Evolutionary conservation across 2,113 vertebrate genomes (phyloP), one percentile per base, ranked within the genome.

Genomic region (Cyrtonyx montezumae): DNA sequence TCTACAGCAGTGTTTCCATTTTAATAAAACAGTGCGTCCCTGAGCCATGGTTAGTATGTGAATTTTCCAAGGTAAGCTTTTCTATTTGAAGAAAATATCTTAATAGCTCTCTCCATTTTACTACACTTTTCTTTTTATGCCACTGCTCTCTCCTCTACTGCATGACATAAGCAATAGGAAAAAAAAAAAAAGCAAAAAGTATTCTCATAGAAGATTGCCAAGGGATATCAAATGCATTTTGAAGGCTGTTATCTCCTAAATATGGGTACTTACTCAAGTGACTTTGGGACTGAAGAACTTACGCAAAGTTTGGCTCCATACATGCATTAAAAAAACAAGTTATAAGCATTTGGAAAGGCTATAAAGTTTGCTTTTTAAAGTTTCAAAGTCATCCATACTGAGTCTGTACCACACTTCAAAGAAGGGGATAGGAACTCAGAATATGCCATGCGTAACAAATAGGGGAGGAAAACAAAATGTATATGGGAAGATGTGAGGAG

Each of bases 31-130:
- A 16, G 26, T 20, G 13, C 30, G 69, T 81, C 80, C 69, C 40
- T 87, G 16, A 91, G 43, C 32, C 73, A 74, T 65, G 69, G 87
- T 92, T 65, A 92, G n/a, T 2, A 71, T 12, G 17, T 4, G 32
- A 59, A 83, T 92, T 93, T 95, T 87, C 75, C 78, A 87, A 81
- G 22, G 49, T 34, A 93, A 91, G 81, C 16, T 80, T 88, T 67
- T 71, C 43, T 59, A 9, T 73, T 81, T 66, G 65, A 87, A 83
- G 11, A 63, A 12, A 88, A 81, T 46, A 43, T 58, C 22, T 42
- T 63, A 90, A 56, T 25, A 94, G 71, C 14, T 48, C 15, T 62
- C 69, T 77, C 67, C 13, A 17, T 76, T 93, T 62, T 21, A 53
- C 48, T 36, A 43, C 1, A 15, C 42, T 90, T 34, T 51, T 22